Base-by-base conservation (phyloP, 2,888 invertebrate species). In the Dynastes maya region DNA sequence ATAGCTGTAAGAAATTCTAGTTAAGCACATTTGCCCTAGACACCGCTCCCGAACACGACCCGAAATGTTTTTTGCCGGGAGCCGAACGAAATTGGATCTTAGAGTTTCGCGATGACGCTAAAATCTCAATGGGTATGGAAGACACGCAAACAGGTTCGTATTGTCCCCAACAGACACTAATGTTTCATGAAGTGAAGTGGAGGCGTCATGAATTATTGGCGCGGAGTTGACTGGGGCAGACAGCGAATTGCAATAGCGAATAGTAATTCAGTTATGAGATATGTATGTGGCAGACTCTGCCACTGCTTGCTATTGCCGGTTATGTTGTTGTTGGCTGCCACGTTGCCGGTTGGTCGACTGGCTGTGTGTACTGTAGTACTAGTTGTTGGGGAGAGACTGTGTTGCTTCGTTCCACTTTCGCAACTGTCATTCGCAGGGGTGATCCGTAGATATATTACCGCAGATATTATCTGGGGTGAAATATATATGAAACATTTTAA, bases 181-280 rank as follows among this genome's bases (percentile, higher is more conserved):
- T 79, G 79, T 79, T 79, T 76, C 63, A 79, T 63, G 76, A 76
- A 79, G 70, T 76, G 72, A 71, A 76, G 79, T 70, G 75, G 75
- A 76, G 70, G 70, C 76, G 68, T 76, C 81, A 80, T 82, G 82
- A 82, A 82, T 82, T 82, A 82, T 82, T 82, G 80, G 81, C 79
- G 80, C 75, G 71, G 75, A 79, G 80, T 82, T 81, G 82, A 81
- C 82, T 82, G 80, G 80, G 81, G 80, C 79, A 82, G 81, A 80
- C 81, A 80, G 80, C 81, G 80, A 81, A 80, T 80, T 80, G 81
- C 81, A 81, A 81, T 82, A 79, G 81, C 80, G 80, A 82, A 80
- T 82, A 80, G 82, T 82, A 82, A 83, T 82, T 82, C 82, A 81
- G 81, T 83, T 83, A 83, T 82, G 82, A 82, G 83, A 82, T 81